phyloP scores from a whole-genome alignment of 2,113 vertebrate species.

The Alouatta palliata region DNA sequence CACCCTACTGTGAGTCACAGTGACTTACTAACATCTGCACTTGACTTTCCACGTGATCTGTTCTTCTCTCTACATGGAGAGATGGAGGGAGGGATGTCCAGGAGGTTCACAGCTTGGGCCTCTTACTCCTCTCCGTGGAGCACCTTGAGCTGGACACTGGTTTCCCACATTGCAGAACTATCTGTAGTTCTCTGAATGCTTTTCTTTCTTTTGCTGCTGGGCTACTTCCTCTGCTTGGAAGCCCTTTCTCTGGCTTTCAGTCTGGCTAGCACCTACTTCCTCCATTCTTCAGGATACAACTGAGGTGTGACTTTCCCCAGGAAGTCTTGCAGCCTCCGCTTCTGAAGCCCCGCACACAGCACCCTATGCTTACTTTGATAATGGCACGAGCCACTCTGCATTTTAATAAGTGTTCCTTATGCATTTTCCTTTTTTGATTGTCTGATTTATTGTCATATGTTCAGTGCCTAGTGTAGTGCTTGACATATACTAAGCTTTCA shows the following conservation, averaged over 20 bases:
- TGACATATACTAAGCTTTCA: slow-evolving; percentile 5
- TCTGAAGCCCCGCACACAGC: background rate
- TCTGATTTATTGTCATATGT: slow-evolving; percentile 21
- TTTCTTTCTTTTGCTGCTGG: background rate
- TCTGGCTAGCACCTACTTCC: background rate
- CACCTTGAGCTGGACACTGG: background rate
- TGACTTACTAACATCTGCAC: background rate
- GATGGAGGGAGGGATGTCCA: background rate
- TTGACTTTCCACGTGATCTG: background rate
- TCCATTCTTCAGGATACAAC: background rate
- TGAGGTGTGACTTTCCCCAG: background rate
- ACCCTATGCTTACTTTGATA: background rate
- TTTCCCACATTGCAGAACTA: background rate
- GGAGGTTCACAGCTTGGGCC: background rate
- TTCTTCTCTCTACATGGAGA: background rate
- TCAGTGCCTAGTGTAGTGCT: background rate
- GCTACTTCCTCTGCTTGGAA: background rate
- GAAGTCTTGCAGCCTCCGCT: slow-evolving; percentile 2
- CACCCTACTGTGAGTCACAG: background rate
- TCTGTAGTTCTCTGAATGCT: background rate
- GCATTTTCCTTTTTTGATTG: background rate
- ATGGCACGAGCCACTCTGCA: background rate
- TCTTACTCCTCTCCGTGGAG: background rate
- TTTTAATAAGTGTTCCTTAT: slow-evolving; percentile 31
- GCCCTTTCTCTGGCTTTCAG: background rate